phyloP scores from a whole-genome alignment of 2,113 vertebrate genomes.

The Turnix velox region DNA sequence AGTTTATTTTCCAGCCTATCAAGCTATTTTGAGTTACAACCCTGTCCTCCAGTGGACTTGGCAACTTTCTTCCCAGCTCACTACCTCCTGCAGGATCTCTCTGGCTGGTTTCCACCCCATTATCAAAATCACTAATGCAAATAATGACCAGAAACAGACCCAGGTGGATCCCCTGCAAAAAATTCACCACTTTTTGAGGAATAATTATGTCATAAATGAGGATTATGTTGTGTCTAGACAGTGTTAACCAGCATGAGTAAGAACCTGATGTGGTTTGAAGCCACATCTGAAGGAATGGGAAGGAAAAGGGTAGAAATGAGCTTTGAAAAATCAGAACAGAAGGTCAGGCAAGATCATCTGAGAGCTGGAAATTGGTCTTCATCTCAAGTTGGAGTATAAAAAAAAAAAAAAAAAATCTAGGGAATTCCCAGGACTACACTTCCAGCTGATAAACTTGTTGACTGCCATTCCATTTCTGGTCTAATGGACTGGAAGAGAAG shows the following conservation, averaged over 20 bases:
- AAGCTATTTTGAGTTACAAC: background rate
- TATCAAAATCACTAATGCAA: background rate
- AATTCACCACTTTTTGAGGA: background rate
- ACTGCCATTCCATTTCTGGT: slow-evolving; percentile 21
- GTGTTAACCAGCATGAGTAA: background rate
- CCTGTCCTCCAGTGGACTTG: background rate
- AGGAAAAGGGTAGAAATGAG: background rate
- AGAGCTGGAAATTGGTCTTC: background rate
- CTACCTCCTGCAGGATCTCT: background rate
- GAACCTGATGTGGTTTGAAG: background rate
- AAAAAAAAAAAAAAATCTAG: no score
- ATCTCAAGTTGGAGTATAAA: background rate
- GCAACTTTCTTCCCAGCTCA: background rate
- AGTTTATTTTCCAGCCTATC: background rate
- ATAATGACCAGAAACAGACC: background rate
- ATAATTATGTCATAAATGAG: background rate
- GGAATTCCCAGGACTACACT: slow-evolving; percentile 32
- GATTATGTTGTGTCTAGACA: background rate
- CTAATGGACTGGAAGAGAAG: slow-evolving; percentile 51
- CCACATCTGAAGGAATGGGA: background rate
- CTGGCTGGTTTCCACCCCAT: background rate
- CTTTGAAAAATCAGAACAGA: background rate
- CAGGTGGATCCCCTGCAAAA: background rate
- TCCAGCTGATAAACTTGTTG: slow-evolving; percentile 41
- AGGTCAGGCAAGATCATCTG: background rate